phyloP scores from a whole-genome alignment of 64 coral and sea anemone species.

The Montipora sp. region DNA sequence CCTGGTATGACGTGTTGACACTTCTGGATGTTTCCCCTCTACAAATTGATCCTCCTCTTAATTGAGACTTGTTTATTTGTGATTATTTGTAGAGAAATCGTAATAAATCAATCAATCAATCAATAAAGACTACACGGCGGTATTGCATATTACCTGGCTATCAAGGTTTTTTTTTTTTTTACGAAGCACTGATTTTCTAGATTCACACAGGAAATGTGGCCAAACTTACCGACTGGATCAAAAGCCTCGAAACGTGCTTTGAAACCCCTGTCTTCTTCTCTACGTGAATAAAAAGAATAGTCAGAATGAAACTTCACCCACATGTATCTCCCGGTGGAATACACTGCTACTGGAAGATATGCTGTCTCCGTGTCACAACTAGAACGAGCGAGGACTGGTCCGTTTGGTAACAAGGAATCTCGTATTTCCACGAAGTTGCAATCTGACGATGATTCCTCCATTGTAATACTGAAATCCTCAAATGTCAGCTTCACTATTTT shows the following conservation, averaged over 20 bases:
- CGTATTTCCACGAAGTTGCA: conserved; percentile 41
- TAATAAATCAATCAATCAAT: too few relatives aligned
- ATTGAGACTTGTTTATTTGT: too few relatives aligned
- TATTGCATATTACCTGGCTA: too few relatives aligned
- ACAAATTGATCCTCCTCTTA: too few relatives aligned
- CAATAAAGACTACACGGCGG: too few relatives aligned
- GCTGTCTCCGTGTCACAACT: not conserved
- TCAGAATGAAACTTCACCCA: not conserved
- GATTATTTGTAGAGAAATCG: too few relatives aligned
- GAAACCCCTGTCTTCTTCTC: not conserved
- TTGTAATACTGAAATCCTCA: conserved; percentile 31
- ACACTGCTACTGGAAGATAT: not conserved
- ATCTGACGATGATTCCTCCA: not conserved
- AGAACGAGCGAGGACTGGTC: not conserved
- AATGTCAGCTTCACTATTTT: conserved; percentile 30
- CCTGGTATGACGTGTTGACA: too few relatives aligned
- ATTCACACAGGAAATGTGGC: too few relatives aligned
- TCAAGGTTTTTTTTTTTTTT: too few relatives aligned
- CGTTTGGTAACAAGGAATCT: not conserved
- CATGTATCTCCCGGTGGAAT: conserved; percentile 8
- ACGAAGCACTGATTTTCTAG: too few relatives aligned
- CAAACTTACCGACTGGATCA: not conserved
- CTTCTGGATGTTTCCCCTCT: too few relatives aligned
- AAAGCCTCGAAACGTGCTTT: conserved; percentile 13
- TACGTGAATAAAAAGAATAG: not conserved